Evolutionary conservation across 2,113 vertebrate species (phyloP).

Genomic region (Kryptolebias marmoratus): DNA sequence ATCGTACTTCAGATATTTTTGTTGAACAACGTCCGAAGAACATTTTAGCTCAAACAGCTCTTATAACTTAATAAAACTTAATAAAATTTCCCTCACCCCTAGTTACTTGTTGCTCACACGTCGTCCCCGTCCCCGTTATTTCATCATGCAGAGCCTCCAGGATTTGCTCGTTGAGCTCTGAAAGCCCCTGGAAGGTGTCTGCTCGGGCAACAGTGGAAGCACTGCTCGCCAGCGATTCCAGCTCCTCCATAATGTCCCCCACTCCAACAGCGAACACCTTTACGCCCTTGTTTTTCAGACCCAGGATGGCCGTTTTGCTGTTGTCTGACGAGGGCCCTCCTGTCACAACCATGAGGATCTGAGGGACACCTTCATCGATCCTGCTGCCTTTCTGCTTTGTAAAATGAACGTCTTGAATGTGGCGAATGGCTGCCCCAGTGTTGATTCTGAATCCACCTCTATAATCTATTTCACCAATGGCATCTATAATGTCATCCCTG

Average conservation of each 20-base stretch:
- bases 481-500: slow-evolving; percentile 84
- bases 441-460: slow-evolving; percentile 88
- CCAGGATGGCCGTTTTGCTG: slow-evolving; percentile 81
- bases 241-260: slow-evolving; percentile 82
- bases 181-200: slow-evolving; percentile 82
- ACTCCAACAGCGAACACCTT: slow-evolving; percentile 90
- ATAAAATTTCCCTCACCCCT: slow-evolving; percentile 75
- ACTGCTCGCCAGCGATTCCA: slow-evolving; percentile 86
- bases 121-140: slow-evolving; percentile 85
- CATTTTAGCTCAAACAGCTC: not conserved
- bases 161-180: slow-evolving; percentile 91
- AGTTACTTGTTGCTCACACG: slow-evolving; percentile 37
- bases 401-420: slow-evolving; percentile 87
- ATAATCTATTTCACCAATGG: slow-evolving; percentile 84
- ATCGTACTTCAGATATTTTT: not conserved
- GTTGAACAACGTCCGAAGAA: not conserved
- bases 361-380: slow-evolving; percentile 86
- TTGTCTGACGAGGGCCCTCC: slow-evolving; percentile 89
- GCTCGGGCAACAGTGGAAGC: slow-evolving; percentile 83
- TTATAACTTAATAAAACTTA: not conserved
- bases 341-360: slow-evolving; percentile 90
- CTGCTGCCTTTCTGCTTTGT: slow-evolving; percentile 89
- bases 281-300: slow-evolving; percentile 81
- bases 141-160: slow-evolving; percentile 86
- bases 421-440: slow-evolving; percentile 86